Percentiles rank a stretch among this genome's conserved stretches.
These are phyloP conservation scores for Chalcis sispes DNA, from an alignment of 2,888 invertebrate genomes.

Conservation along the genomic window DNA sequence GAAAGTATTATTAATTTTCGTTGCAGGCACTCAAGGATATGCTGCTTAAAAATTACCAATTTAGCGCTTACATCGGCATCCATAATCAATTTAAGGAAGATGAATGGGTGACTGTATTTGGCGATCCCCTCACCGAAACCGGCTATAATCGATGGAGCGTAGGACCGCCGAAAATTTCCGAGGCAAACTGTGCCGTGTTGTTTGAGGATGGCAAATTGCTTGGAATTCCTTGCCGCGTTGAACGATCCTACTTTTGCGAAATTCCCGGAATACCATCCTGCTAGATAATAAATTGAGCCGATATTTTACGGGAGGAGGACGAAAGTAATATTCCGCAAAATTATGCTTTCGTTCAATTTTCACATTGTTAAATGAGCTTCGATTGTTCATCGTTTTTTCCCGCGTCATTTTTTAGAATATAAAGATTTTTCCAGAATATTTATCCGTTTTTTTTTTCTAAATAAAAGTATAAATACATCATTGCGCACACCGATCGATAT, in stretches of 20 bases:
- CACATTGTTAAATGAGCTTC: background rate
- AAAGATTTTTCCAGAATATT: background rate
- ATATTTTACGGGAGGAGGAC: slow-evolving; percentile 38
- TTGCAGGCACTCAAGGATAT: slow-evolving; percentile 49
- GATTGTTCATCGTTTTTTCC: background rate
- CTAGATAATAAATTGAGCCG: slow-evolving; percentile 49
- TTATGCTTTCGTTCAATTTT: slow-evolving; percentile 18
- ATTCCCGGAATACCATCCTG: slow-evolving; percentile 50
- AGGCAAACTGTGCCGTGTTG: slow-evolving; percentile 55
- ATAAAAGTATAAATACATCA: too few species aligned
- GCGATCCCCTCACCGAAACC: slow-evolving; percentile 51
- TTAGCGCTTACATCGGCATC: slow-evolving; percentile 57
- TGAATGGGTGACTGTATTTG: slow-evolving; percentile 56
- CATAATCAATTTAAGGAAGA: slow-evolving; percentile 58
- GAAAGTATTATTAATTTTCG: slow-evolving; percentile 38
- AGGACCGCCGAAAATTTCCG: slow-evolving; percentile 56
- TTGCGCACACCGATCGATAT: too few species aligned
- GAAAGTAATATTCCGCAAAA: slow-evolving; percentile 20
- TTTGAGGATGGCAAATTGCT: slow-evolving; percentile 58
- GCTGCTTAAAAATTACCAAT: slow-evolving; percentile 58
- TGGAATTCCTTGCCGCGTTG: slow-evolving; percentile 53
- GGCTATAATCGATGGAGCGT: slow-evolving; percentile 56
- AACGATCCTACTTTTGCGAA: slow-evolving; percentile 56
- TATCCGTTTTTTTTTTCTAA: too few species aligned
- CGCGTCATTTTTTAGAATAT: background rate